Evolutionary conservation across 2,113 vertebrate species (phyloP).

Genomic region (Beaufortia kweichowensis): DNA sequence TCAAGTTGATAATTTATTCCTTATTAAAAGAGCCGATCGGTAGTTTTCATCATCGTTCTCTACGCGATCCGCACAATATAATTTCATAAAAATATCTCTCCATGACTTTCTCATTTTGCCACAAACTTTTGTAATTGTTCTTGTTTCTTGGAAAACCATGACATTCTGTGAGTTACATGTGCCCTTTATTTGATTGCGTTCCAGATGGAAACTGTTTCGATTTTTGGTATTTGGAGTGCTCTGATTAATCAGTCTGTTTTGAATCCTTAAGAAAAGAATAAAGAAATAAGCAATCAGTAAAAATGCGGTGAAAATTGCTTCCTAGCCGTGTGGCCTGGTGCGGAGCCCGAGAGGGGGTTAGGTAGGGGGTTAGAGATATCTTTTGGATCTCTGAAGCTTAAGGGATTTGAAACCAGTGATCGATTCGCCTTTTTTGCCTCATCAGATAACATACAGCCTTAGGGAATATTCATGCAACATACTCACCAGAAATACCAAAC

Average conservation of each 20-base stretch:
- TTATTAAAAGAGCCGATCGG: not conserved
- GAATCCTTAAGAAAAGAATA: conserved; percentile 46
- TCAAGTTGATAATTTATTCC: not conserved
- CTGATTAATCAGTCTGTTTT: conserved; percentile 61
- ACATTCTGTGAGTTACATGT: conserved; percentile 40
- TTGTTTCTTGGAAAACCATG: conserved; percentile 15
- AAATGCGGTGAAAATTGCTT: conserved; percentile 70
- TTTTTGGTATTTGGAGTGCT: conserved; percentile 56
- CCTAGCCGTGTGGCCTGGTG: conserved; percentile 65
- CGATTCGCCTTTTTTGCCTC: conserved; percentile 60
- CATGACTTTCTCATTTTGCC: not conserved
- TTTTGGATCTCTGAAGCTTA: conserved; percentile 68
- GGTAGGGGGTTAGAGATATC: too few relatives aligned
- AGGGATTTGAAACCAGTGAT: conserved; percentile 67
- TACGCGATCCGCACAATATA: too few relatives aligned
- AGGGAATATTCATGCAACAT: conserved; percentile 48
- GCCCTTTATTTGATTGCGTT: conserved; percentile 40
- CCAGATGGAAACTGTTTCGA: conserved; percentile 67
- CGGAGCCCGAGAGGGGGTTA: conserved; percentile 56
- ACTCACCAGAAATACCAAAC: conserved; percentile 30
- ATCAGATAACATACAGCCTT: conserved; percentile 70
- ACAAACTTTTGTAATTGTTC: not conserved
- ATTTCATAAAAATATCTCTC: not conserved
- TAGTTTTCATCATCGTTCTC: not conserved
- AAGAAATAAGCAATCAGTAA: conserved; percentile 66